phyloP scores from a whole-genome alignment of 2,888 invertebrate genomes.

The Brenthis hecate region DNA sequence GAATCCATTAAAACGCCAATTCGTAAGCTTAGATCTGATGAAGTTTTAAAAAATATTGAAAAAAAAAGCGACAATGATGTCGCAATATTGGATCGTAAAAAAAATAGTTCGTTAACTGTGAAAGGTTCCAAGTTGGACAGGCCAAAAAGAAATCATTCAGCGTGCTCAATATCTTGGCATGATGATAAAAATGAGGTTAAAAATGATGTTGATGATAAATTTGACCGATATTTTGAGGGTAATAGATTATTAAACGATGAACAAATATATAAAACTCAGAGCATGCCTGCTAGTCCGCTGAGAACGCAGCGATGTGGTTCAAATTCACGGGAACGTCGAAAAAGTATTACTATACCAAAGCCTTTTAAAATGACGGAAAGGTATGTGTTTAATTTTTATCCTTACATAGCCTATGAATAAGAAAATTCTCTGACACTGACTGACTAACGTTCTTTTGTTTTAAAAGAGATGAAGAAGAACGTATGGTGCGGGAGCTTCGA shows the following conservation, averaged over 20 bases:
- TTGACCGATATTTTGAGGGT: conserved; percentile 66
- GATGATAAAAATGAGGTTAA: conserved; percentile 63
- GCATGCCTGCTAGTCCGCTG: conserved; percentile 83
- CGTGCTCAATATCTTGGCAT: conserved; percentile 77
- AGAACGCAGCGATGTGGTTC: conserved; percentile 62
- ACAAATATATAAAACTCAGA: conserved; percentile 73
- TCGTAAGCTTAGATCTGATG: conserved; percentile 42
- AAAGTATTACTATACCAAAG: conserved; percentile 83
- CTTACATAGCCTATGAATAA: background rate
- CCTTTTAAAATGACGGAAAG: conserved; percentile 87
- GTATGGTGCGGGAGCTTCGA: conserved; percentile 78
- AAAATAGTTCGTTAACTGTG: conserved; percentile 49
- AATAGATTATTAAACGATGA: conserved; percentile 51
- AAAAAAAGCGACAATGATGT: conserved; percentile 39
- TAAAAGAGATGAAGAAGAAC: conserved; percentile 85
- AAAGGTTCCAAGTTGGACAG: conserved; percentile 55
- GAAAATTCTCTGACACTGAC: conserved; percentile 10
- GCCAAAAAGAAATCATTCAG: conserved; percentile 70
- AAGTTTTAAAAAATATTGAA: conserved; percentile 30
- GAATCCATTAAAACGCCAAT: conserved; percentile 51
- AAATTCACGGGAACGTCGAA: conserved; percentile 49
- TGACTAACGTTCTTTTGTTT: conserved; percentile 19
- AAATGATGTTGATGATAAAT: conserved; percentile 67
- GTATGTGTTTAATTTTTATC: conserved; percentile 57
- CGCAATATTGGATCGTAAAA: conserved; percentile 45